These are phyloP conservation scores for Torymus auratus DNA, from an alignment of 2,888 invertebrate species.

Conservation along the genomic window DNA sequence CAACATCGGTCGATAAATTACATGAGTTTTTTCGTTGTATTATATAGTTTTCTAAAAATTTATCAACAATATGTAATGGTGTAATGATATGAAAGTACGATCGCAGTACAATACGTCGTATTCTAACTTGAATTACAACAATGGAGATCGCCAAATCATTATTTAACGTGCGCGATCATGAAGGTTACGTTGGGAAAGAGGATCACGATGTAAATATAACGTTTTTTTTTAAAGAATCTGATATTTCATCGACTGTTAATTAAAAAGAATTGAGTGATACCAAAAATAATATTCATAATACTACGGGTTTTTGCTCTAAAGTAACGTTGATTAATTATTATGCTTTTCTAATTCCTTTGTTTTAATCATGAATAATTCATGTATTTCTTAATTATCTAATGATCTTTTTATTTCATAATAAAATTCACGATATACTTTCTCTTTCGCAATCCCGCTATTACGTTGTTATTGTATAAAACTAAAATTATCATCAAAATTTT, in stretches of 20 bases:
- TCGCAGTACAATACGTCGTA: neutral
- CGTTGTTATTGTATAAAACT: neutral
- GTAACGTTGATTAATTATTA: too few relatives aligned
- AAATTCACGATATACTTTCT: neutral
- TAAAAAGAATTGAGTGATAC: too few relatives aligned
- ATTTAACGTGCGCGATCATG: constrained; percentile 90
- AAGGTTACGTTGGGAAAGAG: constrained; percentile 92
- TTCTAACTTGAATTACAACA: constrained; percentile 50
- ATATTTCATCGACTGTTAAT: neutral
- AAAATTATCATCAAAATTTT: constrained; percentile 26
- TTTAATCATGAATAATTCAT: neutral
- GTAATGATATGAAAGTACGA: constrained; percentile 24
- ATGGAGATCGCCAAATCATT: constrained; percentile 96
- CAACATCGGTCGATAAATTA: constrained; percentile 51
- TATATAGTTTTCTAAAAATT: neutral
- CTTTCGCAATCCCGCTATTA: neutral
- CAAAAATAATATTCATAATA: too few relatives aligned
- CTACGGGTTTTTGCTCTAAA: neutral
- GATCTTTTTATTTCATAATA: neutral
- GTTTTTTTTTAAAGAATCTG: neutral
- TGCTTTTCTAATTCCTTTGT: too few relatives aligned
- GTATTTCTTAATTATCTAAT: neutral
- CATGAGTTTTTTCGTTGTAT: constrained; percentile 25
- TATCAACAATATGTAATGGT: constrained; percentile 39
- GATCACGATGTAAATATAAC: constrained; percentile 83